Evolutionary conservation across 2,113 vertebrate genomes (phyloP).

Genomic region (Xenus cinereus): DNA sequence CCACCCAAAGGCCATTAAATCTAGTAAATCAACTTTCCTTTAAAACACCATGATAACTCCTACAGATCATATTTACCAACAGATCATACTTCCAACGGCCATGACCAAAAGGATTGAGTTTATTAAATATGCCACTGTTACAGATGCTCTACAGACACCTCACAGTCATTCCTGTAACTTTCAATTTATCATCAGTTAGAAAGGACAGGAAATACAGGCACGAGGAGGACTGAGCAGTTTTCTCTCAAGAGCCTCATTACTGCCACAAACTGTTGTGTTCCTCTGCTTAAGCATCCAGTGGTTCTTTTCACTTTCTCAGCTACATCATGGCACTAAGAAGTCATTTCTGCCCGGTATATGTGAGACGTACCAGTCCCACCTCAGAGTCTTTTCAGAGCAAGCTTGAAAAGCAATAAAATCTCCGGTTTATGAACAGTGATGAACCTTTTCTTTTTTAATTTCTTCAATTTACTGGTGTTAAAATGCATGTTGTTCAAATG

Average conservation of each 20-base stretch:
- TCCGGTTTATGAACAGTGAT: background rate
- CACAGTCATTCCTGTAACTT: background rate
- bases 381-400: background rate
- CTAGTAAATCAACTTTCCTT: background rate
- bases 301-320: background rate
- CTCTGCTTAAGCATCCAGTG: background rate
- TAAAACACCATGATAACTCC: background rate
- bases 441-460: background rate
- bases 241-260: background rate
- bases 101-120: background rate
- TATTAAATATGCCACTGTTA: background rate
- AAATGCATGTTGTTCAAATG: background rate
- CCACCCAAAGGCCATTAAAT: background rate
- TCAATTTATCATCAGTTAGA: background rate
- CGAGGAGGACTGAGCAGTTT: background rate
- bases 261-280: background rate
- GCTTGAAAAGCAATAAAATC: background rate
- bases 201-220: background rate
- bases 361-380: background rate
- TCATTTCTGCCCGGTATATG: background rate
- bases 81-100: background rate
- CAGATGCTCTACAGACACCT: background rate
- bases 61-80: background rate
- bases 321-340: background rate
- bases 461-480: background rate